A percentile compares a stretch with the other conserved stretches of the same genome.
phyloP scores from a whole-genome alignment of 2,113 vertebrate species.

The Rhegmatorhina hoffmannsi region DNA sequence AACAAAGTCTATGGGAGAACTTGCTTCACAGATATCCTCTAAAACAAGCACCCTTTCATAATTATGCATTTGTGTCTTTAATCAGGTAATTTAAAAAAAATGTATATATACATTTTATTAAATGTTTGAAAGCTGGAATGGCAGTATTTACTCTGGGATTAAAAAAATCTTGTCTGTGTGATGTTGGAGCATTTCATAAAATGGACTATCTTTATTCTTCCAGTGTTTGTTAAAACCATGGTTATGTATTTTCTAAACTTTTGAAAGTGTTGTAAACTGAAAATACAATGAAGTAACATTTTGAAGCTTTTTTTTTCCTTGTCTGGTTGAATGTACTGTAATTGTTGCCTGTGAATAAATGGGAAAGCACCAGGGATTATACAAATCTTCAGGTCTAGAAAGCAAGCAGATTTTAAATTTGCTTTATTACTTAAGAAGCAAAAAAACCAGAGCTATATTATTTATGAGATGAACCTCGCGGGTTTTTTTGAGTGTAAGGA shows the following conservation, averaged over 20 bases:
- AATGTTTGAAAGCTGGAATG: background rate
- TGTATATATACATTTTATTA: background rate
- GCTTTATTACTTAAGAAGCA: background rate
- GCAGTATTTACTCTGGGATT: background rate
- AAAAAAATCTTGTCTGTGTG: background rate
- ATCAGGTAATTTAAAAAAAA: background rate
- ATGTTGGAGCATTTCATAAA: background rate
- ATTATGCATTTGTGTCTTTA: background rate
- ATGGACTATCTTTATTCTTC: background rate
- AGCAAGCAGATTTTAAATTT: background rate
- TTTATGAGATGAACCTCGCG: background rate
- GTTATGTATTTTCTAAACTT: background rate
- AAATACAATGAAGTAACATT: background rate
- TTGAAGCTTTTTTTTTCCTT: background rate
- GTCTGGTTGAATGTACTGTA: background rate
- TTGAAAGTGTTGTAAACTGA: background rate
- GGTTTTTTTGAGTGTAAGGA: background rate
- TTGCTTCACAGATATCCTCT: background rate
- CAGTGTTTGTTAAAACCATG: background rate
- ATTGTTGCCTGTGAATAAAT: background rate
- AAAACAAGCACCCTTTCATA: background rate
- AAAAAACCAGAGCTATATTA: background rate
- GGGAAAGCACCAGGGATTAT: background rate
- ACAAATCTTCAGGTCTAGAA: conserved; percentile 3
- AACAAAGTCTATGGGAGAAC: background rate